Evolutionary conservation across 2,888 invertebrate species (phyloP).

Genomic region (Azorinus chamasolen): DNA sequence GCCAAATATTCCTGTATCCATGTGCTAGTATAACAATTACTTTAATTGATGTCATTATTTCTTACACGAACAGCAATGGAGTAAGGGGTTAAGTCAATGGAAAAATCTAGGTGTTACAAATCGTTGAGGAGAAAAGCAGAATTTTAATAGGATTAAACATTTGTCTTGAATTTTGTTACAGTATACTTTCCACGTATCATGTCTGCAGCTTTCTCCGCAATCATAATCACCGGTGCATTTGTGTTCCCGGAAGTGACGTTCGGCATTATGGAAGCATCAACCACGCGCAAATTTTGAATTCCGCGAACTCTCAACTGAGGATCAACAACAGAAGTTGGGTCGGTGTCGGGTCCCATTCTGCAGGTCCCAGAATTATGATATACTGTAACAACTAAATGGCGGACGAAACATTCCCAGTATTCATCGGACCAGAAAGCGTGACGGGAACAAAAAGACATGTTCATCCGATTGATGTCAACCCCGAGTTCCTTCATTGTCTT

Average conservation of each 20-base stretch:
- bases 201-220: constrained; percentile 30
- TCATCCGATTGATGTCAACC: constrained; percentile 27
- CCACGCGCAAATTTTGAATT: constrained; percentile 41
- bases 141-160: too few species aligned
- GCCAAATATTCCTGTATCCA: too few species aligned
- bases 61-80: too few species aligned
- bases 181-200: constrained; percentile 18
- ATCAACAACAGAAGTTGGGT: constrained; percentile 90
- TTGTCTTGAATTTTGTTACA: not conserved
- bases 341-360: constrained; percentile 89
- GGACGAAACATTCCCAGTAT: constrained; percentile 62
- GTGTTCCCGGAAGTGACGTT: constrained; percentile 55
- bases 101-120: too few species aligned
- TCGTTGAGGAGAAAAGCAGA: too few species aligned
- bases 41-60: too few species aligned
- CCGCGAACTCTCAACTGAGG: constrained; percentile 83
- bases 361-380: constrained; percentile 92
- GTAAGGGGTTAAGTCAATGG: too few species aligned
- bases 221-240: constrained; percentile 54
- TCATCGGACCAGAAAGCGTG: constrained; percentile 49
- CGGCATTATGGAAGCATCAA: constrained; percentile 56
- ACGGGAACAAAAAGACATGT: constrained; percentile 43
- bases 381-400: constrained; percentile 36
- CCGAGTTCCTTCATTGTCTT: constrained; percentile 53
- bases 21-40: too few species aligned